Evolutionary conservation across 2,113 vertebrate genomes (phyloP), one percentile per base, ranked within the genome.

Genomic region (Epinephelus moara): DNA sequence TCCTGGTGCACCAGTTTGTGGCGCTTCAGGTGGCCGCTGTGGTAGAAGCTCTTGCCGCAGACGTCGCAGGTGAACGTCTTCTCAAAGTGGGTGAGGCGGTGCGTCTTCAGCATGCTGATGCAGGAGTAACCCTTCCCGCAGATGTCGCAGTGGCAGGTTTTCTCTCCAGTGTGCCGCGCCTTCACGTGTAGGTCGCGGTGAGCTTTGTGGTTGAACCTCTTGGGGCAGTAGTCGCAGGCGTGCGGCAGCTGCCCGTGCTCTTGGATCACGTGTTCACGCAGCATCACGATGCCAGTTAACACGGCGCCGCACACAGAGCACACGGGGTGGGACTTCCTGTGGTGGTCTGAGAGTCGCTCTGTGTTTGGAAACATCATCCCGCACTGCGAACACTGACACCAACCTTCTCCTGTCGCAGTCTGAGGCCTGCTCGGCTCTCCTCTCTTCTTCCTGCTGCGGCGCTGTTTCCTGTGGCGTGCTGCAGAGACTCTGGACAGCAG

Each of bases 1-100:
- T 87, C 92, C 27, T 83, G 86, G 85, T 95, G 94, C 50, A 92
- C 92, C 45, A 91, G 83, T 2, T 90, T 88, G 84, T 95, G 94
- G 30, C 93, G 93, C 11, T 87, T 89, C 80, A 95, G 87, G 83
- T 95, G 93, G 5, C 92, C 91, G 33, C 87, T 85, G 23, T 94
- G 93, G 77, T 87, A 88, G 82, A 95, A 95, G n/a, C 86, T 78
- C 62, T 90, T 93, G 21, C 91, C 88, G 0, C 91, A 92, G 52
- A 88, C 19, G 25, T 91, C 89, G 18, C 91, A 92, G 82, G 77
- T 75, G 37, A 92, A 92, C 0, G 86, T 85, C 80, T 92, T 92
- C 25, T 90, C 60, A 2, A 87, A 88, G 71, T 92, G 91, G 0
- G 89, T 92, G 5, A 78, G n/a, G 1, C 78, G 2, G 84, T 92